These are phyloP conservation scores for Sebastes reedi DNA, from an alignment of 2,797 vertebrate species.

Conservation along the genomic window DNA sequence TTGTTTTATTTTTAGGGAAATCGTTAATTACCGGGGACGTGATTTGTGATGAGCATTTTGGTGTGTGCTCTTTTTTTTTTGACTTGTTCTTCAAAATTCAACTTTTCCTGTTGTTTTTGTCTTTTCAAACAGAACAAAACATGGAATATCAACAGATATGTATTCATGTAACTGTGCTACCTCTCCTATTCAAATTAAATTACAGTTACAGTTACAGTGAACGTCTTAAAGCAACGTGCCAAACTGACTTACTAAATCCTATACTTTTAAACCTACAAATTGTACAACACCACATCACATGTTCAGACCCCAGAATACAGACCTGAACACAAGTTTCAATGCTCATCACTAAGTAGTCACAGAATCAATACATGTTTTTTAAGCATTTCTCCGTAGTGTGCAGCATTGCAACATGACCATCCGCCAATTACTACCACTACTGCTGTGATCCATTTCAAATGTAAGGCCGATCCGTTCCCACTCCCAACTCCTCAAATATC, in stretches of 20 bases:
- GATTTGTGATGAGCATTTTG: slow-evolving; percentile 42
- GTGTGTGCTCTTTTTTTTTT: neutral
- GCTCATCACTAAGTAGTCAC: neutral
- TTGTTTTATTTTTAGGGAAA: slow-evolving; percentile 83
- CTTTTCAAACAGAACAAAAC: neutral
- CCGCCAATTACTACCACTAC: neutral
- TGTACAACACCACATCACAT: too few relatives aligned
- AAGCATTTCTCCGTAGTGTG: neutral
- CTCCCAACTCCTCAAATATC: too few relatives aligned
- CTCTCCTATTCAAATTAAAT: neutral
- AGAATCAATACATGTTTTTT: neutral
- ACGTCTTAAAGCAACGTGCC: neutral
- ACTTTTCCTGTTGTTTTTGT: slow-evolving; percentile 7
- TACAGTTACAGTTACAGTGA: neutral
- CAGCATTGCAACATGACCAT: neutral
- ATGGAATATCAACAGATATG: neutral
- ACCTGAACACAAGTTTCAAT: neutral
- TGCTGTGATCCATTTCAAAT: neutral
- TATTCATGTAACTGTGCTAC: neutral
- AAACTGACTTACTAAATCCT: neutral
- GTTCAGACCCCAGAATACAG: too few relatives aligned
- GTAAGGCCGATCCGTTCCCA: neutral
- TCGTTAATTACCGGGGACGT: slow-evolving; percentile 72
- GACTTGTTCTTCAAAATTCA: slow-evolving; percentile 22
- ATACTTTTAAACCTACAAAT: neutral